These are phyloP conservation scores for Ibidorhyncha struthersii DNA, from an alignment of 2,113 vertebrate species.

Conservation along the genomic window DNA sequence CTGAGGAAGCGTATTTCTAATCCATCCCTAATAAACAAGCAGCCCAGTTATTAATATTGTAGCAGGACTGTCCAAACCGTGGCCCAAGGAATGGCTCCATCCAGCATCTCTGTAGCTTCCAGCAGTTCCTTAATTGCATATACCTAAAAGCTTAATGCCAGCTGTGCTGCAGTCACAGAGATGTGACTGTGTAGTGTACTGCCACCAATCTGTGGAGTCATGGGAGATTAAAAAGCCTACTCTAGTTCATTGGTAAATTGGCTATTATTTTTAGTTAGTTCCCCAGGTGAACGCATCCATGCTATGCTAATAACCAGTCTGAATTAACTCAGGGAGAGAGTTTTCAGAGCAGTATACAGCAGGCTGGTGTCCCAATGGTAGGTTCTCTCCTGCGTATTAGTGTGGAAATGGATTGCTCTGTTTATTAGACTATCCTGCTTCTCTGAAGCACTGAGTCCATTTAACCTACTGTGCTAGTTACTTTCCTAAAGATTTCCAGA, in stretches of 20 bases:
- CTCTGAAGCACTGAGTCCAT: not conserved
- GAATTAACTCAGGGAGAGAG: slow-evolving; percentile 28
- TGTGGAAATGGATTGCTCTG: not conserved
- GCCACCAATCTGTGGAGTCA: not conserved
- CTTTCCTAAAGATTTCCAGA: not conserved
- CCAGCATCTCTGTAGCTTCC: not conserved
- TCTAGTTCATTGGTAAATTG: slow-evolving; percentile 25
- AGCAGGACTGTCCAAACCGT: not conserved
- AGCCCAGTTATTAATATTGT: not conserved
- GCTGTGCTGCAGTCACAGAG: not conserved
- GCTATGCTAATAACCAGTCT: slow-evolving; percentile 23
- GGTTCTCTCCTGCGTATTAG: not conserved
- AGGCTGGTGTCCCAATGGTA: slow-evolving; percentile 2
- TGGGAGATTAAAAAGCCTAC: slow-evolving; percentile 4
- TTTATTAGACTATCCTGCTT: not conserved
- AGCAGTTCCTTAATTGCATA: not conserved
- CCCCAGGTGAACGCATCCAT: not conserved
- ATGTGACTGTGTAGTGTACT: not conserved
- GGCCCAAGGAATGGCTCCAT: not conserved
- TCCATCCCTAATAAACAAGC: not conserved
- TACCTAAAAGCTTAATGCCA: not conserved
- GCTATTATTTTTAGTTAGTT: slow-evolving; percentile 49
- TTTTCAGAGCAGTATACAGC: not conserved
- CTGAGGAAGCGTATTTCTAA: not conserved
- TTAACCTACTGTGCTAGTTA: not conserved